A percentile compares a stretch with the other conserved stretches of the same genome.
Conservation (phyloP, 2,113 vertebrate genomes). For the Myotis davidii region DNA sequence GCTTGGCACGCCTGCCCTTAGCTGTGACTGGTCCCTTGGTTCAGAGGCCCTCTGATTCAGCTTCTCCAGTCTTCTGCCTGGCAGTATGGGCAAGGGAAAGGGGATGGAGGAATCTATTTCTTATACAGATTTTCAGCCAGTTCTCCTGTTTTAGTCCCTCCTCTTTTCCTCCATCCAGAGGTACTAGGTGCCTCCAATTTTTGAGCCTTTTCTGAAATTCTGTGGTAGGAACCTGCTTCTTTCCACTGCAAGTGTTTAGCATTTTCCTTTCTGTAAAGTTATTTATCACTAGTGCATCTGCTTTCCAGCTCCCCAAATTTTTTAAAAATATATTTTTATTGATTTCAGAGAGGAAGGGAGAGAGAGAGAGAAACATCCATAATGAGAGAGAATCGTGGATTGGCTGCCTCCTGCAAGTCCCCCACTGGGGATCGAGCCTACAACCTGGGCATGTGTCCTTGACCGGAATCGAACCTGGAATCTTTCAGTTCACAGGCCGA, state of each 20-base stretch:
- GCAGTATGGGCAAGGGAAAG: neutral
- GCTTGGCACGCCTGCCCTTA: neutral
- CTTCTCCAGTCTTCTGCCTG: neutral
- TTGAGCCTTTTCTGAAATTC: neutral
- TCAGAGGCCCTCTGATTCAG: neutral
- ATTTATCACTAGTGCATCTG: neutral
- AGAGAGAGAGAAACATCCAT: too few relatives aligned
- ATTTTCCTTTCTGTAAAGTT: neutral
- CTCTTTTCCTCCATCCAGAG: neutral
- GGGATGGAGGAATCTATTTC: neutral
- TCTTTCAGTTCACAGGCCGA: too few relatives aligned
- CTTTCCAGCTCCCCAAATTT: conserved; percentile 20
- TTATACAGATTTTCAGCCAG: neutral
- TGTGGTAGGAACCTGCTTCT: neutral
- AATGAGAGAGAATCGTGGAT: too few relatives aligned
- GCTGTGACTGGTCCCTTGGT: neutral
- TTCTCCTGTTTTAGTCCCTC: neutral
- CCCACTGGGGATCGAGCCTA: too few relatives aligned
- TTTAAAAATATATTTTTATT: neutral
- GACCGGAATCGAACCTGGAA: too few relatives aligned
- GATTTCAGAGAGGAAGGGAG: too few relatives aligned
- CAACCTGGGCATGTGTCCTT: too few relatives aligned
- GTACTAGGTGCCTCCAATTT: neutral
- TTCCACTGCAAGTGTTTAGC: neutral
- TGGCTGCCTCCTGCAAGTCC: too few relatives aligned